Conservation (phyloP, 2,113 vertebrate species). For the Spea bombifrons region DNA sequence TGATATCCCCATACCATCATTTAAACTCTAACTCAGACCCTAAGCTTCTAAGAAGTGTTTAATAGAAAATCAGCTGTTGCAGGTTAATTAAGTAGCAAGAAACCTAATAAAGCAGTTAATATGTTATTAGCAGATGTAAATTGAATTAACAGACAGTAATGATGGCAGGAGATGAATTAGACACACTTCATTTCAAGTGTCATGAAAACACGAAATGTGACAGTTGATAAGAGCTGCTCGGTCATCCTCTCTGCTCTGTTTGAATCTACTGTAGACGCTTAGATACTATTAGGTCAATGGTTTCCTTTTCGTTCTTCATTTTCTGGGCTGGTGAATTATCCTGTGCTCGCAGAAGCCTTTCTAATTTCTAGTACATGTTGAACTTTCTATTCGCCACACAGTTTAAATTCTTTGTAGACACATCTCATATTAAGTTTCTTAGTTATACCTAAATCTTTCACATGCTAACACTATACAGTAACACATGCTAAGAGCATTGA, state of each 20-base stretch:
- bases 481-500: too few relatives aligned
- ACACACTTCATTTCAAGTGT: slow-evolving; percentile 17
- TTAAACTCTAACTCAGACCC: not conserved
- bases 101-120: slow-evolving; percentile 22
- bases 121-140: slow-evolving; percentile 1
- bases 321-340: too few relatives aligned
- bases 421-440: too few relatives aligned
- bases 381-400: too few relatives aligned
- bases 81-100: slow-evolving; percentile 19
- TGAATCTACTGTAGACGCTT: not conserved
- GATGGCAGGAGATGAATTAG: slow-evolving; percentile 20
- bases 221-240: not conserved
- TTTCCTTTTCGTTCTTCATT: not conserved
- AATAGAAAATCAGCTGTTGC: slow-evolving; percentile 17
- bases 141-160: slow-evolving; percentile 14
- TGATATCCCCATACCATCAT: too few relatives aligned
- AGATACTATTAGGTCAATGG: not conserved
- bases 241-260: not conserved
- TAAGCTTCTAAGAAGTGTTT: not conserved
- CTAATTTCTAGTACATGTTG: too few relatives aligned
- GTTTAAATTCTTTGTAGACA: too few relatives aligned
- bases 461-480: not conserved
- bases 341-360: too few relatives aligned
- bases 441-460: not conserved
- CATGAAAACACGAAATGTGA: slow-evolving; percentile 2